Base-by-base conservation (phyloP, 2,797 vertebrate species). In the Gadopsis marmoratus region DNA sequence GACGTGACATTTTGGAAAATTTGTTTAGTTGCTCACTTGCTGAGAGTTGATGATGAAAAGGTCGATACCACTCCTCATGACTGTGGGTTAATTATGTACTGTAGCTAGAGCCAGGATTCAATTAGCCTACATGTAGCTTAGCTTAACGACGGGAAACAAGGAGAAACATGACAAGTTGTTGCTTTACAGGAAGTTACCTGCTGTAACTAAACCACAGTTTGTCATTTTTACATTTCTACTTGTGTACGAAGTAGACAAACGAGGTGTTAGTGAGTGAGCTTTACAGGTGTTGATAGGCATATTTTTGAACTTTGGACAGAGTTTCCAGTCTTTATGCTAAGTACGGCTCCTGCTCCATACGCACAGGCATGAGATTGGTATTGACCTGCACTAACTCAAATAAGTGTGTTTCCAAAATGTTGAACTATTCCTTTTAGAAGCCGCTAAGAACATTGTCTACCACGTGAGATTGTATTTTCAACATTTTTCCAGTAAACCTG, bases 301-400 rank as follows among this genome's bases (percentile, higher is more conserved):
- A 5, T 31, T 64, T 29, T n/a, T 56, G 29, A 54, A 53, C 26
- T 16, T 37, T 39, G 61, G 14, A 50, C 51, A 3, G 29, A 35
- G 47, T 21, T 69, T 74, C 21, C 19, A 26, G 43, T 21, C 33
- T n/a, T 55, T 48, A 12, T 39, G 39, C 55, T 45, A 61, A 74
- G 53, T 64, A 54, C 64, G 56, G 56, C 51, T 29, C 33, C 67
- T 2, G 60, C 41, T 64, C 35, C 60, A 17, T 51, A n/a, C 1
- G 2, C 33, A 51, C 17, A 54, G 21, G 4, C 53, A 35, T 21
- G 13, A 17, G 9, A 5, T 4, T 62, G 26, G 2, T 11, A 17
- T 10, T 9, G 21, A 58, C 51, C 17, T 51, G 37, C 14, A 33
- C 51, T 16, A 45, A 43, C 56, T 50, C 14, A 50, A 54, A 29